These are phyloP conservation scores for Polypedilum vanderplanki DNA, from an alignment of 1,140 invertebrate genomes.

Conservation along the genomic window DNA sequence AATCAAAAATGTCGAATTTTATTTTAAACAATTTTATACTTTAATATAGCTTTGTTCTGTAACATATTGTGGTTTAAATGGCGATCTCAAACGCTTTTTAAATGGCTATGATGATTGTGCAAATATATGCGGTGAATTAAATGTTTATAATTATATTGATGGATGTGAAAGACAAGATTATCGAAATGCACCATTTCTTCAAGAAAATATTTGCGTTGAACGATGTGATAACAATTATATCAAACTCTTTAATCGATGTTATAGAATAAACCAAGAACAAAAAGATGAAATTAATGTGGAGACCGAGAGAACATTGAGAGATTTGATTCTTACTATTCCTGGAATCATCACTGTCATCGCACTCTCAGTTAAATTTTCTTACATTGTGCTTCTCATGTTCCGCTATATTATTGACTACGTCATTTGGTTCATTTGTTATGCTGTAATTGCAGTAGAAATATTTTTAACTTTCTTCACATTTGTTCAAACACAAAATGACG, in stretches of 20 bases:
- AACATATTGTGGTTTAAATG: conserved; percentile 47
- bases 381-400: conserved; percentile 54
- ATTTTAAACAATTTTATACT: too few species aligned
- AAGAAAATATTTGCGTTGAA: too few species aligned
- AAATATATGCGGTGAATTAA: conserved; percentile 53
- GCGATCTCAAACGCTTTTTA: conserved; percentile 52
- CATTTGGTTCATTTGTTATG: conserved; percentile 59
- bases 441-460: conserved; percentile 54
- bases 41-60: conserved; percentile 49
- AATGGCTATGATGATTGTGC: conserved; percentile 62
- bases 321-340: too few species aligned
- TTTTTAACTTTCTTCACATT: conserved; percentile 55
- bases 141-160: too few species aligned
- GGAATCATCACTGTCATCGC: too few species aligned
- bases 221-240: too few species aligned
- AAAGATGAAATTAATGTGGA: too few species aligned
- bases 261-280: too few species aligned
- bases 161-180: too few species aligned
- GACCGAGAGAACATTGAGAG: too few species aligned
- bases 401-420: conserved; percentile 55
- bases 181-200: too few species aligned
- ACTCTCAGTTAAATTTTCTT: conserved; percentile 41
- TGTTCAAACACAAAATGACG: conserved; percentile 33
- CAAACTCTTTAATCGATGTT: too few species aligned
- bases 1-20: not conserved